Base-by-base conservation (phyloP, 2,888 invertebrate genomes). In the Cephalotes varians region DNA sequence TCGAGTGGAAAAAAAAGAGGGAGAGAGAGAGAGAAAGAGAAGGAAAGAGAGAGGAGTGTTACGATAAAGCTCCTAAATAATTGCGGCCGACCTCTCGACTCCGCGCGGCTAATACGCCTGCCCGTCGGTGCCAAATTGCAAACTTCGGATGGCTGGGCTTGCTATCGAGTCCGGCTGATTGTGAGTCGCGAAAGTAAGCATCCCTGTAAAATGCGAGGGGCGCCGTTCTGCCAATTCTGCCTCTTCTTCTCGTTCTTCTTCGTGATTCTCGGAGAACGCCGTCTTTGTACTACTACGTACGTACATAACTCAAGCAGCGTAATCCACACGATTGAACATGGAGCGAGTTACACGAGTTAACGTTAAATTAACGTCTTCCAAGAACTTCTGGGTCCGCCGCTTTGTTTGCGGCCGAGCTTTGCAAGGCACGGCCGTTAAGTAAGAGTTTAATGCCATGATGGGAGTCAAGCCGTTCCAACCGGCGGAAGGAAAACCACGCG, bases 31-130 rank as follows among this genome's bases (percentile, higher is more conserved):
- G 40, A 64, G 40, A 62, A 40, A 40, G 62, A 18, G 47, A 18
- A 18, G 18, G 18, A 4, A 18, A 47, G 47, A 47, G 47, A 47
- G 47, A 37, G 31, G 37, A 91, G 81, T 49, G 90, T 91, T 88
- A 91, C 92, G 92, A 93, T 93, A 93, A 93, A 93, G 91, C 91
- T 84, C 84, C 90, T 92, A 92, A 93, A 93, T 93, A 93, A 93
- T 93, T 92, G 91, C 89, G 84, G 86, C 87, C 88, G 88, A 89
- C 90, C 90, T 90, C 88, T 80, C 87, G 76, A 72, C 86, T 72
- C 67, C 79, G 79, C 81, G 82, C 80, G 85, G 85, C 91, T 90
- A 90, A 92, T 91, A 91, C 86, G 87, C 82, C 81, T 73, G 84
- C 47, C 64, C 49, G 54, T 83, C 71, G 58, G 31, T 88, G 80